Conservation (phyloP, 2,113 vertebrate genomes). For the Callopanchax toddi region DNA sequence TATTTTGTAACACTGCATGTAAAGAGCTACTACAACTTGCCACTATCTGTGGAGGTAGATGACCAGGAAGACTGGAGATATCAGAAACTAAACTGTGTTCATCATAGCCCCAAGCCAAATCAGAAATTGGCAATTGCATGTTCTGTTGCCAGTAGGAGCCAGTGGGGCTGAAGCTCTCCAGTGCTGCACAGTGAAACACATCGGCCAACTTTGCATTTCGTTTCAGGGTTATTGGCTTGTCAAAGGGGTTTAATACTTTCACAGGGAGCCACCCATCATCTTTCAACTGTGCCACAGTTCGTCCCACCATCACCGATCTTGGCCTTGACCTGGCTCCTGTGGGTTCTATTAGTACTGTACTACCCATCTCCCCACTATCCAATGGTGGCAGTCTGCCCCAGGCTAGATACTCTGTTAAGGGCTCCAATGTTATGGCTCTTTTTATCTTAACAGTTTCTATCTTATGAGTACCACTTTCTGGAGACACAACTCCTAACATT, state of each 20-base stretch:
- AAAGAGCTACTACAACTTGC: background rate
- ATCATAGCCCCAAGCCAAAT: background rate
- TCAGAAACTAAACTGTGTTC: background rate
- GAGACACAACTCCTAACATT: background rate
- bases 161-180: conserved; percentile 4
- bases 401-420: background rate
- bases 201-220: background rate
- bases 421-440: background rate
- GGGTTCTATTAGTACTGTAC: background rate
- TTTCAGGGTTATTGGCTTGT: background rate
- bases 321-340: background rate
- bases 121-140: background rate
- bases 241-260: conserved; percentile 1
- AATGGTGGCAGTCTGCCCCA: background rate
- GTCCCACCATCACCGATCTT: background rate
- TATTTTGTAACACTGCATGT: no score
- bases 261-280: conserved; percentile 2
- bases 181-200: background rate
- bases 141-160: background rate
- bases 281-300: background rate
- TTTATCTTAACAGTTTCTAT: background rate
- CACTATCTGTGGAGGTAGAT: background rate
- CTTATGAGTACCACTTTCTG: no score
- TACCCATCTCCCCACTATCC: background rate
- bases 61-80: background rate